These are phyloP conservation scores for Patella pellucida DNA, from an alignment of 2,888 invertebrate species.

Conservation along the genomic window DNA sequence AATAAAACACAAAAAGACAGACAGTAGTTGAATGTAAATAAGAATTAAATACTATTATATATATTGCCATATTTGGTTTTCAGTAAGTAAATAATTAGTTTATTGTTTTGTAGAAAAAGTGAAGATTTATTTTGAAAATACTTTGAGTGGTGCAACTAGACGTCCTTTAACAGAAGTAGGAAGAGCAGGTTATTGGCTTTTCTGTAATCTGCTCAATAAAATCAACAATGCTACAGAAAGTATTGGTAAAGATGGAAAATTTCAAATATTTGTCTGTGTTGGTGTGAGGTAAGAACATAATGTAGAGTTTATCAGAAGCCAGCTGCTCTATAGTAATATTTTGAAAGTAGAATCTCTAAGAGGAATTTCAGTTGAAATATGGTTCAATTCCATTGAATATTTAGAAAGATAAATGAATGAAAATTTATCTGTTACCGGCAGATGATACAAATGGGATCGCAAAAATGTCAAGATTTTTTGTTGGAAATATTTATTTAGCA, in stretches of 20 bases:
- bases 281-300: constrained; percentile 82
- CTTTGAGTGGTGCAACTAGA: constrained; percentile 66
- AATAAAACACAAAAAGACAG: too few relatives aligned
- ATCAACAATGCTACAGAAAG: constrained; percentile 83
- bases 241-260: constrained; percentile 98
- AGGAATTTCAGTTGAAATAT: background rate
- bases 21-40: too few relatives aligned
- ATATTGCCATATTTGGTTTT: constrained; percentile 7
- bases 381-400: too few relatives aligned
- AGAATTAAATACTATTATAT: background rate
- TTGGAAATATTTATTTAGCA: background rate
- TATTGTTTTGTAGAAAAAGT: constrained; percentile 75
- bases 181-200: constrained; percentile 86
- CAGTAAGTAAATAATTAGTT: background rate
- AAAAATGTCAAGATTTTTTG: background rate
- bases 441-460: background rate
- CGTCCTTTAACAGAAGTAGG: constrained; percentile 65
- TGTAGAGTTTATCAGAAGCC: background rate
- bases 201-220: constrained; percentile 90
- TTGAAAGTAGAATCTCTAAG: background rate
- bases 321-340: background rate
- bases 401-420: too few relatives aligned
- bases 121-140: constrained; percentile 68
- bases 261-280: constrained; percentile 95
- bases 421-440: too few relatives aligned